Base-by-base conservation (phyloP, 2,888 invertebrate species). In the Selenia dentaria region DNA sequence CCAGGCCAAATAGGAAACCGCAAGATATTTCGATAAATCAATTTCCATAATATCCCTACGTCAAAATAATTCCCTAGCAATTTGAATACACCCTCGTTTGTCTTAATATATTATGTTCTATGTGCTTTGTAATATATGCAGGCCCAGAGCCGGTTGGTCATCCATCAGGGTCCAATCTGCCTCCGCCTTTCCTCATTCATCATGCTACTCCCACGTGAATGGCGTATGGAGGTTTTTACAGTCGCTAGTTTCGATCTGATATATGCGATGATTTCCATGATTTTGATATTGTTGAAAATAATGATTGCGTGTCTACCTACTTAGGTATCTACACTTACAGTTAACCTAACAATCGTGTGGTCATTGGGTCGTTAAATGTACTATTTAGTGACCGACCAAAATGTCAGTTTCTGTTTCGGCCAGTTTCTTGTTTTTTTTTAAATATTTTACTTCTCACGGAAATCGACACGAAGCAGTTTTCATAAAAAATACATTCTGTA, bases 101-200 rank as follows among this genome's bases (percentile, higher is more conserved):
- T 22, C 5, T 22, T 8, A n/a, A 3, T 28, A 11, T 11, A 11
- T 39, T 38, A 16, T 16, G 16, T 16, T 16, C 3, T 16, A 4
- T 16, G 4, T 16, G 2, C 16, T 16, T 25, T 42, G 28, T 40
- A 35, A 32, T 43, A 44, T 40, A n/a, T 33, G 34, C 29, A n/a
- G 14, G 39, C 39, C 42, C 6, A 33, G 12, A 35, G 46, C 36
- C 4, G 20, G 1, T 6, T 18, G 18, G 11, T 41, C 43, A 46
- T 53, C 49, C 53, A 43, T 53, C 53, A 49, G 26, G 9, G 33
- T 26, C 5, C 42, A 40, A 53, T 49, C 49, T 53, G 49, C 43
- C 49, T 39, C 22, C 22, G 34, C 40, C 40, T 35, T 42, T 40
- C 13, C 22, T 26, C 48, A 53, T 53, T 46, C 34, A 53, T 53